Conservation (phyloP, 2,113 vertebrate genomes). For the Microtus pennsylvanicus region DNA sequence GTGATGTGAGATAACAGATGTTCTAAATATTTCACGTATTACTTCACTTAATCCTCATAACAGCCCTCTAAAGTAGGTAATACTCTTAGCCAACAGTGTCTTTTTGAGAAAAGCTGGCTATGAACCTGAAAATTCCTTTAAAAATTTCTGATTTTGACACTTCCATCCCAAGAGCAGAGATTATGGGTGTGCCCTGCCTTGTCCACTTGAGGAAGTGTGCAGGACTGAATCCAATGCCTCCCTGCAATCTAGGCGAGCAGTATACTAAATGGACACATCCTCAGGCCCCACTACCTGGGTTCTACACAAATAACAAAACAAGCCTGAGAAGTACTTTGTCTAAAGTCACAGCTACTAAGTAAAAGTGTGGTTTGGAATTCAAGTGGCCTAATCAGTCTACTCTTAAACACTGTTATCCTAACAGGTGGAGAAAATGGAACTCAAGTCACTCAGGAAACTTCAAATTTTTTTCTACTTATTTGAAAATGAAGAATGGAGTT, state of each 20-base stretch:
- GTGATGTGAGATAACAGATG: background rate
- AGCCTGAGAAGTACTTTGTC: background rate
- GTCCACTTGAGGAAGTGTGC: background rate
- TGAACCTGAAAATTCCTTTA: background rate
- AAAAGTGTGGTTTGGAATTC: background rate
- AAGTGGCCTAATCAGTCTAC: background rate
- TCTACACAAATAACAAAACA: background rate
- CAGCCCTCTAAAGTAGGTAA: background rate
- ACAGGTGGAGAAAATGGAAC: background rate
- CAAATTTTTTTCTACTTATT: background rate
- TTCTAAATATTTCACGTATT: background rate
- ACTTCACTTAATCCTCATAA: constrained; percentile 6
- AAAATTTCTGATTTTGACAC: background rate
- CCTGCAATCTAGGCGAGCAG: background rate
- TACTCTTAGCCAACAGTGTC: background rate
- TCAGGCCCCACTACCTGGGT: background rate
- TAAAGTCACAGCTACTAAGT: background rate
- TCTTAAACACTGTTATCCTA: background rate
- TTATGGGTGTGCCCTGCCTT: no score
- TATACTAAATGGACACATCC: background rate
- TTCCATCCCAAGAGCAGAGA: background rate
- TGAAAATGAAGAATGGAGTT: constrained; percentile 12
- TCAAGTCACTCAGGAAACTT: background rate
- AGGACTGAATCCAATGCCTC: background rate
- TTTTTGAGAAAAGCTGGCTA: background rate